Evolutionary conservation across 2,888 invertebrate genomes (phyloP).

Genomic region (Celastrina argiolus): DNA sequence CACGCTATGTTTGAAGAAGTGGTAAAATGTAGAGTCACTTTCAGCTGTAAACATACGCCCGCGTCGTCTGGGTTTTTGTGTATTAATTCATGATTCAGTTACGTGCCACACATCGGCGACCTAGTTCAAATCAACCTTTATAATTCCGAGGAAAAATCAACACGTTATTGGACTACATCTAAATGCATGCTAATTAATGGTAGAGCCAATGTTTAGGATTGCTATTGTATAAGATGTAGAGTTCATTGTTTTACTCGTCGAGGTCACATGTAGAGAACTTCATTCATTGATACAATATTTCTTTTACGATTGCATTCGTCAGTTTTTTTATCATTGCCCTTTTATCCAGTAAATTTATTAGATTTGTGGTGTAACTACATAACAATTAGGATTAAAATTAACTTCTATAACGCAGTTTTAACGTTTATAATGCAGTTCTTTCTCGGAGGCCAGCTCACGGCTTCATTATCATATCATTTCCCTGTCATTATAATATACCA

Average conservation of each 20-base stretch:
- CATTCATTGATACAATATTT: no score
- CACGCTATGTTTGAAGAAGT: no score
- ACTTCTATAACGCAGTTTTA: no score
- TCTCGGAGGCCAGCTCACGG: no score
- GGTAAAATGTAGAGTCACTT: not conserved
- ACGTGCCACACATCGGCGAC: conserved; percentile 48
- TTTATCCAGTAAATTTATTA: not conserved
- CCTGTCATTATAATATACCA: no score
- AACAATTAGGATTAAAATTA: no score
- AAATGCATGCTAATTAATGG: conserved; percentile 26
- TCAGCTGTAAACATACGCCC: conserved; percentile 1
- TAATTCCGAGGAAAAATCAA: conserved; percentile 48
- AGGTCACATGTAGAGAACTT: not conserved
- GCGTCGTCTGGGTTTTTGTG: conserved; percentile 17
- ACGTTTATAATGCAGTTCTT: no score
- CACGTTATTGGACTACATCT: conserved; percentile 30
- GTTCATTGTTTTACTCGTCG: not conserved
- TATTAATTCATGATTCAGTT: conserved; percentile 47
- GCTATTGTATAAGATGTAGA: not conserved
- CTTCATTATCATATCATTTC: no score
- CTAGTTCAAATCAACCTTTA: conserved; percentile 54
- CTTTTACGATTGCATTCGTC: not conserved
- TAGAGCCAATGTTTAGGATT: not conserved
- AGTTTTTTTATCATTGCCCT: not conserved
- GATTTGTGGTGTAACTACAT: not conserved